Evolutionary conservation across 2,113 vertebrate genomes (phyloP), one percentile per base, ranked within the genome.

Genomic region (Nothoprocta perdicaria): DNA sequence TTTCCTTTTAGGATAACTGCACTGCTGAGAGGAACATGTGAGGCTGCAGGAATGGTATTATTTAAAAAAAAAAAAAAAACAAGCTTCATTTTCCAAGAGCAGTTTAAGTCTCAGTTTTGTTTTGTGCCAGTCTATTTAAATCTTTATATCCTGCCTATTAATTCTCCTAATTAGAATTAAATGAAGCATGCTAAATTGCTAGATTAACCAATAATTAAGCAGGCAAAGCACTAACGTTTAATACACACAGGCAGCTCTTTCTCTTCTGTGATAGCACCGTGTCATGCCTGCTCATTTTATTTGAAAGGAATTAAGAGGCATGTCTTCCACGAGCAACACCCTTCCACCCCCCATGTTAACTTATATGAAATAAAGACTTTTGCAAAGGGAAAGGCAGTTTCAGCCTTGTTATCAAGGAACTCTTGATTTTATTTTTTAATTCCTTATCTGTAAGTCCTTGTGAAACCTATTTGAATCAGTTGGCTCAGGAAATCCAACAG

Each of bases 131-230:
- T 97, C 97, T 96, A 95, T 96, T 97, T 97, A 97, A 97, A 97
- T 96, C 96, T 89, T 97, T 97, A 97, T 97, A 95, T 97, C 95
- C 95, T 98, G 97, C 96, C 98, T 98, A 98, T 98, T 98, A 98
- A 98, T 98, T 98, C 96, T 97, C 97, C 97, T 98, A 98, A 98
- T 98, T 98, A 98, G 98, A 98, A 98, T 98, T 98, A 98, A 98
- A 98, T 98, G 98, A 98, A 98, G 97, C 98, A 96, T 97, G 97
- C 68, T 97, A 98, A 98, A 98, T 98, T 98, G 98, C 97, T 98
- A 98, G 98, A 98, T 98, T 98, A 98, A 97, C 98, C 98, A 98
- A 98, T 98, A 98, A 98, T 98, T 98, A 98, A 98, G 98, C 97
- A 97, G 97, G 97, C 96, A 96, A 95, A 91, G 93, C 97, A 92